Conservation (phyloP, 2,888 invertebrate species). For the Cheilosia vernalis region DNA sequence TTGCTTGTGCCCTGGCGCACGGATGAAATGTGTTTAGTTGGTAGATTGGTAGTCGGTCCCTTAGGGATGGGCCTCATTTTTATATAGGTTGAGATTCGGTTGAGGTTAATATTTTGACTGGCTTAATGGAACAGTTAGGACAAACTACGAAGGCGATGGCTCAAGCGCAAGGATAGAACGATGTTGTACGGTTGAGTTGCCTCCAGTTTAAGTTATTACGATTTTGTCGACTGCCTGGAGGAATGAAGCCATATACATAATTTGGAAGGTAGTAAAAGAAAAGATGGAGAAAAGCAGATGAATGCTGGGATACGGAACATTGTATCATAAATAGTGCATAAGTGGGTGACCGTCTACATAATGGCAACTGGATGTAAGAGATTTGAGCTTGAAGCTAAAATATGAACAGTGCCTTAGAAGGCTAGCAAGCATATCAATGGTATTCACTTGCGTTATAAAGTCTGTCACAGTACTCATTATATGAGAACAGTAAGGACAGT, state of each 20-base stretch:
- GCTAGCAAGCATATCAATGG: background rate
- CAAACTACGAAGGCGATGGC: constrained; percentile 20
- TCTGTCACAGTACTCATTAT: too few relatives aligned
- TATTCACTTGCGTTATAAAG: background rate
- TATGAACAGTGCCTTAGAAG: background rate
- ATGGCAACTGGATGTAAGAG: background rate
- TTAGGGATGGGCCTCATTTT: constrained; percentile 16
- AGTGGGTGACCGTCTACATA: constrained; percentile 26
- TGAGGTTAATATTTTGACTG: constrained; percentile 50
- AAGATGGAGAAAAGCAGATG: background rate
- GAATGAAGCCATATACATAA: constrained; percentile 52
- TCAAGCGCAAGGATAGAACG: constrained; percentile 16
- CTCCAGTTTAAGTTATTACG: constrained; percentile 48
- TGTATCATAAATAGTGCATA: constrained; percentile 21
- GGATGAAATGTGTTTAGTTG: constrained; percentile 8
- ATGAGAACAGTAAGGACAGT: too few relatives aligned
- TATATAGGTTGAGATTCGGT: constrained; percentile 20
- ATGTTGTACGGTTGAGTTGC: constrained; percentile 47
- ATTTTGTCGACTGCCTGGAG: constrained; percentile 17
- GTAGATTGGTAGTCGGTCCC: constrained; percentile 17
- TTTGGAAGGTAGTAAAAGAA: constrained; percentile 38
- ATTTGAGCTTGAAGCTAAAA: background rate
- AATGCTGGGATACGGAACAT: background rate
- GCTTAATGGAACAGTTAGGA: background rate
- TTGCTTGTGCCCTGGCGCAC: background rate